Base-by-base conservation (phyloP, 2,797 vertebrate species). In the Tauraco hartlaubi region DNA sequence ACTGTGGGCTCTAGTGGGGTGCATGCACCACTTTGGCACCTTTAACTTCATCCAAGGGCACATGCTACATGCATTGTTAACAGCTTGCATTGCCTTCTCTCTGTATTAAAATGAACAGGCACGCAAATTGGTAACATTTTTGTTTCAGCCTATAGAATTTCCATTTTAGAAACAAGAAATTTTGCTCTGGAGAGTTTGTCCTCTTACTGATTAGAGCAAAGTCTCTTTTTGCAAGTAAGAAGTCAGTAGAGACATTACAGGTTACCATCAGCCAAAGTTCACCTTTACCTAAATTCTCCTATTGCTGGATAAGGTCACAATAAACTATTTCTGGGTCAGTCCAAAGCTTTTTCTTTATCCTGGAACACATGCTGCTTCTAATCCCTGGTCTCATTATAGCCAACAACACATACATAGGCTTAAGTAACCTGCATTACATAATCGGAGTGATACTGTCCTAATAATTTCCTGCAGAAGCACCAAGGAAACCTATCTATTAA, bases 341-440 rank as follows among this genome's bases (percentile, higher is more conserved):
- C 77, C 79, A 92, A 88, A 95, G 88, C 54, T 63, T 84, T 92
- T 85, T 62, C 33, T 90, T 94, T 81, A 90, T 92, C 87, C 84
- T 88, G 66, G 54, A 92, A 92, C 77, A 94, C 92, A 93, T 75
- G 75, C 62, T 94, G 77, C 58, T 95, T 87, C 94, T 96, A 97
- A 97, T 96, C 94, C 78, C 74, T 29, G 59, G 73, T 80, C 90
- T 94, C 91, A 88, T 94, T 96, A 92, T 5, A 78, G 88, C 72
- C 35, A 92, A 20, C 33, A 85, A 8, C 66, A 48, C 77, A 91
- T 28, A 73, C 26, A 28, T 9, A 86, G 61, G 66, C 56, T 93
- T 93, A 95, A 94, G 59, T 82, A 90, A 96, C 86, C 89, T 79
- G 87, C 77, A 88, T 97, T 97, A 87, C 77, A 74, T 96, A 95